Evolutionary conservation across 1,140 invertebrate genomes (phyloP).

Genomic region (Ips nitidus): DNA sequence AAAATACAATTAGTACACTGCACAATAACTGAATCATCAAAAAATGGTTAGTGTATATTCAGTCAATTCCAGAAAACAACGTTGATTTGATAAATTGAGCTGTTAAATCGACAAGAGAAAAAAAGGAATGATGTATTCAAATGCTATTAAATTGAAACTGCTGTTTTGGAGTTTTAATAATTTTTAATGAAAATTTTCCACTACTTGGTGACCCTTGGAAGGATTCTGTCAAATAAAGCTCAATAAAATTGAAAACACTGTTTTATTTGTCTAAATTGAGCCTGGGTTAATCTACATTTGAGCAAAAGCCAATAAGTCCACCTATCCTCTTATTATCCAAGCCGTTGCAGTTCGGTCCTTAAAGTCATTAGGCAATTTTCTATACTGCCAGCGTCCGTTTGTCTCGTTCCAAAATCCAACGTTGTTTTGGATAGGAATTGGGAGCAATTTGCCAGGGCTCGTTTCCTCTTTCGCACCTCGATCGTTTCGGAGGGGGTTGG

Average conservation of each 20-base stretch:
- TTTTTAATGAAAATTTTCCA: too few species aligned
- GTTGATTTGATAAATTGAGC: too few species aligned
- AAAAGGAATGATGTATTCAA: too few species aligned
- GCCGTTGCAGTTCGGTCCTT: constrained; percentile 6
- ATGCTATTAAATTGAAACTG: too few species aligned
- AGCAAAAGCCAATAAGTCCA: not conserved
- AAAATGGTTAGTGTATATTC: too few species aligned
- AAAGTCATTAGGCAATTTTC: constrained; percentile 22
- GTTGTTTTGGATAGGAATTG: constrained; percentile 13
- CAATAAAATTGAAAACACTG: not conserved
- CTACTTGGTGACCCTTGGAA: not conserved
- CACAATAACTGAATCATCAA: too few species aligned
- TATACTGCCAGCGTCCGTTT: constrained; percentile 13
- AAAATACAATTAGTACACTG: too few species aligned
- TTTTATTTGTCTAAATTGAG: constrained; percentile 2
- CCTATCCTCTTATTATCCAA: constrained; percentile 20
- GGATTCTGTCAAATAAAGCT: not conserved
- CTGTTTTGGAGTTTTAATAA: too few species aligned
- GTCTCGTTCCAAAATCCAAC: constrained; percentile 23
- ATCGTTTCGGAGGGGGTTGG: not conserved
- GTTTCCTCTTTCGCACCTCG: constrained; percentile 3
- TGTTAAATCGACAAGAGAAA: too few species aligned
- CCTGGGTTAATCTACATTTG: not conserved
- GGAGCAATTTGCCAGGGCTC: constrained; percentile 4
- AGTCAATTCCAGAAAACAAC: too few species aligned